Evolutionary conservation across 2,888 invertebrate genomes (phyloP), one percentile per base, ranked within the genome.

Genomic region (Stenodema calcarata): DNA sequence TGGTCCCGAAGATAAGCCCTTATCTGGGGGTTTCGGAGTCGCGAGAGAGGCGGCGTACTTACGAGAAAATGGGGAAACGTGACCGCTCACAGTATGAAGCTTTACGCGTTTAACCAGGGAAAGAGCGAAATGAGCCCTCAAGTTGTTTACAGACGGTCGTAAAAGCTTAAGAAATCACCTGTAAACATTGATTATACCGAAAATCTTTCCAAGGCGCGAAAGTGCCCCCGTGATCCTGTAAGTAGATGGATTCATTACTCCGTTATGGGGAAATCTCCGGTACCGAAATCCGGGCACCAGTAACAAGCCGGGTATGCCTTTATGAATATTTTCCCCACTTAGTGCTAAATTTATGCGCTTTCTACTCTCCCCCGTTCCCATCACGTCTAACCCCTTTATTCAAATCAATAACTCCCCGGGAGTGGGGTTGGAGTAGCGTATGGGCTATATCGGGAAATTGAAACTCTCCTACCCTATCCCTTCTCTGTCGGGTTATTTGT

Each of bases 161-260:
- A 62, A 62, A 62, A 62, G 62, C 62, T 62, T 62, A 62, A 62
- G 62, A 62, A 62, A 62, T 62, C 62, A 62, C 62, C 62, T 62
- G 62, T 62, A 62, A 62, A 62, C 62, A 62, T 23, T 23, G 62
- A 62, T 62, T 62, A 62, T 62, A 18, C 62, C 23, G 62, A 62
- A 62, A 62, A 62, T 9, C 62, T 23, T 23, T 62, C 62, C 11
- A 0, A 62, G 27, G 62, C 18, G 12, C 35, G 47, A 47, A 47
- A 23, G 12, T 0, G 62, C 23, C 18, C 62, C 62, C 62, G 62
- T 62, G 62, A 23, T 62, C 62, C 0, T 62, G 62, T 62, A 62
- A 62, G 23, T 62, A 62, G 62, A 62, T 62, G 62, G 62, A 62
- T 62, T 62, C 62, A 62, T 62, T 62, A 62, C 62, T 62, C 23